A percentile compares a stretch with the other conserved stretches of the same genome.
These are phyloP conservation scores for Adelphocoris suturalis DNA, from an alignment of 2,888 invertebrate species.

Conservation along the genomic window DNA sequence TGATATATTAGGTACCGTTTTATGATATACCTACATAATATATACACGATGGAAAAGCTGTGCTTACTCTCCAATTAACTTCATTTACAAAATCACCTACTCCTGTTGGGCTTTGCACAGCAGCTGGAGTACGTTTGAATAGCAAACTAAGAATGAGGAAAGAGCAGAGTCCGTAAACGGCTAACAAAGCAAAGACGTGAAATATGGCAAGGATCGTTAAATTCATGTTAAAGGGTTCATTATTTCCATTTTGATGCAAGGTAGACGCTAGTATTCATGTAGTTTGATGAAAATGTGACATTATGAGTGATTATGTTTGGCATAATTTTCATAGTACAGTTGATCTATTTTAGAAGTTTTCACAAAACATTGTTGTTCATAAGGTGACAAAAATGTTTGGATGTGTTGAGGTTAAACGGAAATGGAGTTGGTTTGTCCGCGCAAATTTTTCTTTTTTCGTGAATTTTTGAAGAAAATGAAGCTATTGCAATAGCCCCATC, in stretches of 20 bases:
- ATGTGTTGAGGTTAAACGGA: too few species aligned
- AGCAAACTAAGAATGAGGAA: conserved; percentile 1
- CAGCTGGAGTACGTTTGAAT: conserved; percentile 9
- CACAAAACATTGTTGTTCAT: too few species aligned
- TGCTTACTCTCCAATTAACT: conserved; percentile 1
- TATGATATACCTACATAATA: neutral
- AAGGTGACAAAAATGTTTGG: too few species aligned
- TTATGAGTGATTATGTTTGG: neutral
- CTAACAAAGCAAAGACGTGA: neutral
- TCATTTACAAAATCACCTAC: neutral
- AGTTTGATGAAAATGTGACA: neutral
- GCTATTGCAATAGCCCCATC: too few species aligned
- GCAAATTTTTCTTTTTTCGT: too few species aligned
- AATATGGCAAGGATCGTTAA: conserved; percentile 11
- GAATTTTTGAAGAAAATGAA: too few species aligned
- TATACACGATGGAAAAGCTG: neutral
- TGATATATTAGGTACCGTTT: too few species aligned
- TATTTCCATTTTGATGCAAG: neutral
- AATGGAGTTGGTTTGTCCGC: too few species aligned
- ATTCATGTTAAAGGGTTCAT: neutral
- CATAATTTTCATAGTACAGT: neutral
- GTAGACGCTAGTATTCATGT: too few species aligned
- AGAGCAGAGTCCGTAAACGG: neutral
- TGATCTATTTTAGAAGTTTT: too few species aligned
- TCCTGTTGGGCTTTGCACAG: neutral